These are phyloP conservation scores for Cololabis saira DNA, from an alignment of 2,113 vertebrate species.

Conservation along the genomic window DNA sequence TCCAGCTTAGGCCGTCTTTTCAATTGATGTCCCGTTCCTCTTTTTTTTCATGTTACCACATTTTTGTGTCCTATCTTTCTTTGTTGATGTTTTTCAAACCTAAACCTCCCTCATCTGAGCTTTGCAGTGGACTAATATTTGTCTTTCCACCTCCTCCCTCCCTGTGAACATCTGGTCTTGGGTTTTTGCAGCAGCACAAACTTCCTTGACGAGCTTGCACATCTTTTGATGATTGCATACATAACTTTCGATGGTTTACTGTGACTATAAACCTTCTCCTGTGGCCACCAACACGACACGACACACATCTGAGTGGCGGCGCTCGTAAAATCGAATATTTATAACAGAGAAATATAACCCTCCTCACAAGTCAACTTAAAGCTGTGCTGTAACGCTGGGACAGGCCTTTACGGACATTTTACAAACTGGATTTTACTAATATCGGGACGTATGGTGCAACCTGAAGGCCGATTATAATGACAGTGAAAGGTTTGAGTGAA, in stretches of 20 bases:
- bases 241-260: slow-evolving; percentile 56
- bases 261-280: slow-evolving; percentile 64
- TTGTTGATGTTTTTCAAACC: slow-evolving; percentile 70
- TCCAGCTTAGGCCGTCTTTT: slow-evolving; percentile 6
- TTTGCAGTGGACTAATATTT: slow-evolving; percentile 83
- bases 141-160: slow-evolving; percentile 75
- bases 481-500: not conserved
- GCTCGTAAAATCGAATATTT: slow-evolving; percentile 23
- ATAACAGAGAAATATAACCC: slow-evolving; percentile 10
- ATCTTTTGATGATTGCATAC: slow-evolving; percentile 60
- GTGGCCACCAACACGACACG: slow-evolving; percentile 32
- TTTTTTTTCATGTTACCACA: slow-evolving; percentile 24
- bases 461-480: not conserved
- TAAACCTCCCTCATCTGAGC: slow-evolving; percentile 53
- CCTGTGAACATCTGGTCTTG: slow-evolving; percentile 75
- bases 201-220: slow-evolving; percentile 50
- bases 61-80: slow-evolving; percentile 36
- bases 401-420: not conserved
- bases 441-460: not conserved
- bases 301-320: slow-evolving; percentile 31
- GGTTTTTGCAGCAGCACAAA: slow-evolving; percentile 66
- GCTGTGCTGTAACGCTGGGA: not conserved
- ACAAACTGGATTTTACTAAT: not conserved
- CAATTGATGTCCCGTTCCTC: not conserved
- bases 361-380: slow-evolving; percentile 17